Percentiles rank a stretch among this genome's conserved stretches.
Evolutionary conservation across 2,113 vertebrate species (phyloP).

Genomic region (Pseudorectes ferrugineus): DNA sequence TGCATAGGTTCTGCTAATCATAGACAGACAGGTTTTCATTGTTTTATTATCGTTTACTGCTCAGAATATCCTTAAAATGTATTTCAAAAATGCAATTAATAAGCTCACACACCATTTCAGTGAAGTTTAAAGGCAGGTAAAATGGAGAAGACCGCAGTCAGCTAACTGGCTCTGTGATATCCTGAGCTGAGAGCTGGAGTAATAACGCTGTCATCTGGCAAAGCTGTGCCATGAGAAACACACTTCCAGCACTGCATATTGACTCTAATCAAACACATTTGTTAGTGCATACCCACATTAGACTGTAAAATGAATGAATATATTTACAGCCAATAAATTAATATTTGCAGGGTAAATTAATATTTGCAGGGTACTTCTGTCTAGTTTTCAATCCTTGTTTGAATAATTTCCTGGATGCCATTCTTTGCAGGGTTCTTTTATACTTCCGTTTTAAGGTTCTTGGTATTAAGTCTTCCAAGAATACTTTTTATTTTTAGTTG

Average conservation of each 20-base stretch:
- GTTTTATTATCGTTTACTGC: background rate
- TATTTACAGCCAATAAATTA: background rate
- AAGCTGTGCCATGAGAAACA: background rate
- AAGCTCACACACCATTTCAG: background rate
- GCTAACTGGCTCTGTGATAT: background rate
- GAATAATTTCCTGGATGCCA: background rate
- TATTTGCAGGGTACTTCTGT: background rate
- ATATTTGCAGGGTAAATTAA: constrained; percentile 11
- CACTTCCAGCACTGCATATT: background rate
- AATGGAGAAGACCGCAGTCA: background rate
- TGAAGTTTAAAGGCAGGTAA: background rate
- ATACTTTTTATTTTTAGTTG: background rate
- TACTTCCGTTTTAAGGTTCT: background rate
- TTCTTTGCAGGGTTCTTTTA: background rate
- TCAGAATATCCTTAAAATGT: background rate
- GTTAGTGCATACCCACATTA: background rate
- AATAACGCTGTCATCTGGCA: background rate
- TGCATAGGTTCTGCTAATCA: background rate
- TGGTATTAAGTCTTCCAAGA: background rate
- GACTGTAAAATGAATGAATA: background rate
- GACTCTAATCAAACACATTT: background rate
- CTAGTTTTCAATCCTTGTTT: background rate
- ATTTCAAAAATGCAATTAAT: background rate
- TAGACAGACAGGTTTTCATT: background rate
- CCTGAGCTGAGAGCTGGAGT: background rate